Conservation (phyloP, 1,140 invertebrate species). For the Procambarus virginalis region DNA sequence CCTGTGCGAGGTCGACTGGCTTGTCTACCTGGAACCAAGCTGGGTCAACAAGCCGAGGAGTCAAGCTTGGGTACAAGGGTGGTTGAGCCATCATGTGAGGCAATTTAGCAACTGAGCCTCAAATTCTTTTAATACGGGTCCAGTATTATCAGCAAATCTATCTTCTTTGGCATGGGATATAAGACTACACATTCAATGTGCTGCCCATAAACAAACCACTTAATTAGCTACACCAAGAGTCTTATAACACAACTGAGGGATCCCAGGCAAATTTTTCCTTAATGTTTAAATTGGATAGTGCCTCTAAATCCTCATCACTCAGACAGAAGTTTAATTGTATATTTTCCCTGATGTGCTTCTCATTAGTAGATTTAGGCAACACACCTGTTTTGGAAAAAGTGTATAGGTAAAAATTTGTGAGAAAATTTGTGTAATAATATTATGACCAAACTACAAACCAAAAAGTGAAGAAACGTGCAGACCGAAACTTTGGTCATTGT, state of each 20-base stretch:
- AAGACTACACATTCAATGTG: neutral
- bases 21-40: constrained; percentile 68
- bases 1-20: constrained; percentile 63
- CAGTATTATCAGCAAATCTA: neutral
- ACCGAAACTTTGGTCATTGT: too few species aligned
- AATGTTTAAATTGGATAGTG: constrained; percentile 77
- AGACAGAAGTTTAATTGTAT: constrained; percentile 81
- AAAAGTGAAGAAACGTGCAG: too few species aligned
- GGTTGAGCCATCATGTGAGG: constrained; percentile 47
- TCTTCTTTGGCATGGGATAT: neutral
- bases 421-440: too few species aligned
- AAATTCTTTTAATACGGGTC: neutral
- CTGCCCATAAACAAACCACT: neutral
- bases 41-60: constrained; percentile 62
- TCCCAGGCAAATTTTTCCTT: constrained; percentile 84
- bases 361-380: constrained; percentile 82
- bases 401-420: too few species aligned
- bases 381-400: constrained; percentile 76
- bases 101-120: neutral
- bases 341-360: constrained; percentile 80
- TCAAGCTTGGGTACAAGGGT: constrained; percentile 62
- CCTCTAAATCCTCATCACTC: constrained; percentile 77
- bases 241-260: constrained; percentile 74
- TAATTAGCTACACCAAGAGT: neutral
- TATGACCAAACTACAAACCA: too few species aligned